phyloP scores from a whole-genome alignment of 2,797 vertebrate species.

The Girardinus metallicus region DNA sequence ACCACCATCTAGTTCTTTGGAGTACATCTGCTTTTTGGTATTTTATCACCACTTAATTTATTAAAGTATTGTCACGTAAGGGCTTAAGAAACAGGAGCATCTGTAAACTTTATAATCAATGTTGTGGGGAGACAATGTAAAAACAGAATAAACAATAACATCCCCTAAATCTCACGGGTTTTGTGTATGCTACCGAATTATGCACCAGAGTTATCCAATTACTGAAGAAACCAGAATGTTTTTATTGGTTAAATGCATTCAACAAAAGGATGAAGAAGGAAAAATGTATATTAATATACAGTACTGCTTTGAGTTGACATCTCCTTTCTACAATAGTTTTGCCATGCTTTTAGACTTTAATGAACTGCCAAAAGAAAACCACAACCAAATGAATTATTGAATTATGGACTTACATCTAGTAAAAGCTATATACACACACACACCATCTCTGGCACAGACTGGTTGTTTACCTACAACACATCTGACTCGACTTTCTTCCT shows the following conservation, averaged over 20 bases:
- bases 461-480: conserved; percentile 17
- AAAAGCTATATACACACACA: background rate
- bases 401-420: conserved; percentile 8
- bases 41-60: background rate
- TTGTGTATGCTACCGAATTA: background rate
- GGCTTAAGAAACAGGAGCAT: background rate
- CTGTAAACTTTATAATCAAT: background rate
- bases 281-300: background rate
- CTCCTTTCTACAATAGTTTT: background rate
- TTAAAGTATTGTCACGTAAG: background rate
- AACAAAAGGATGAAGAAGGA: background rate
- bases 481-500: conserved; percentile 29
- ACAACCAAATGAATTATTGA: background rate
- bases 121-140: background rate
- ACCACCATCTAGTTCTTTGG: background rate
- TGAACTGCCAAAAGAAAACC: conserved; percentile 15
- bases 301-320: background rate
- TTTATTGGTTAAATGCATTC: background rate
- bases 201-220: background rate
- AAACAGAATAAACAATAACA: background rate
- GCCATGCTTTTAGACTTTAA: no score
- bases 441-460: background rate
- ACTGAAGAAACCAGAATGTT: background rate
- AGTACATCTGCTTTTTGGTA: background rate
- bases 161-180: background rate